Percentiles rank a stretch among this genome's conserved stretches.
Conservation (phyloP, 2,113 vertebrate genomes). For the Myotis lucifugus region DNA sequence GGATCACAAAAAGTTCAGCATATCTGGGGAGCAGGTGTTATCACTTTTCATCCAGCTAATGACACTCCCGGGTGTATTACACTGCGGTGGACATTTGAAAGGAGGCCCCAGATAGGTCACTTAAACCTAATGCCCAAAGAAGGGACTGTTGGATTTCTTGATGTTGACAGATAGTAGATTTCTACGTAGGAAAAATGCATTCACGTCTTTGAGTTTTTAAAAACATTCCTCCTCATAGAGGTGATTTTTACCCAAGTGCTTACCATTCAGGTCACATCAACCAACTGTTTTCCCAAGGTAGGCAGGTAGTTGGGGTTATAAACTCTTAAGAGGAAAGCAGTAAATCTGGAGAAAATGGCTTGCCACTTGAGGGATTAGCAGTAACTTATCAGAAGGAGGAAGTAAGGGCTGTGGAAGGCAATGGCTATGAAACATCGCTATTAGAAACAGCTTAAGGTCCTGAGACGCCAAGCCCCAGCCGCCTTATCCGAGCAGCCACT, state of each 20-base stretch:
- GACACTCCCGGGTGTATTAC: background rate
- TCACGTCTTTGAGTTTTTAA: background rate
- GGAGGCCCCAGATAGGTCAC: background rate
- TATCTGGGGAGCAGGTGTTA: background rate
- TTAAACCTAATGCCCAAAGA: background rate
- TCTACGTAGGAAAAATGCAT: background rate
- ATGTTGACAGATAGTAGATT: background rate
- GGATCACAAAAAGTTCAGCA: background rate
- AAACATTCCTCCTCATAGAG: background rate
- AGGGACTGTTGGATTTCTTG: background rate
- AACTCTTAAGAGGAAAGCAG: background rate
- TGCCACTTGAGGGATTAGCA: background rate
- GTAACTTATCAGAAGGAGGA: background rate
- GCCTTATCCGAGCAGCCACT: background rate
- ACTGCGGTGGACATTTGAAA: background rate
- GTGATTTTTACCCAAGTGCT: background rate
- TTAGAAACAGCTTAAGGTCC: background rate
- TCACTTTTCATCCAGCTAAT: background rate
- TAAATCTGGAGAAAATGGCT: background rate
- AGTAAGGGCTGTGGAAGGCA: background rate
- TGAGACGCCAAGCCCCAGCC: background rate
- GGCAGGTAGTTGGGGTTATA: background rate
- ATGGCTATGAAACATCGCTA: background rate
- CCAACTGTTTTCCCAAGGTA: background rate
- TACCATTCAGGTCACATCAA: background rate